Evolutionary conservation across 1,140 invertebrate genomes (phyloP).

Genomic region (Aphelinus atriplicis): DNA sequence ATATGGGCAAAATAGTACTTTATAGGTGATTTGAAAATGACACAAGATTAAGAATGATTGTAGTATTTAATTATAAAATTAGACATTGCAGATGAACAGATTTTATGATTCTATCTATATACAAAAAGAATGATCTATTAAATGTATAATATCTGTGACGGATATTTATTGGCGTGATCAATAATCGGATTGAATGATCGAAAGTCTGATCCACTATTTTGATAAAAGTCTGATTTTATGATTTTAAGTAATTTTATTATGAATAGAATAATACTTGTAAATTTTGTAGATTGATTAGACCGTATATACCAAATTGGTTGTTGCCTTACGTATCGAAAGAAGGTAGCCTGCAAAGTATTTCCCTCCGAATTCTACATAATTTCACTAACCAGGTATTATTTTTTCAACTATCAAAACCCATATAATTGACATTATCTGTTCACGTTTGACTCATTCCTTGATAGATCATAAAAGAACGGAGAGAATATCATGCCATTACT

Average conservation of each 20-base stretch:
- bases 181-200: no score
- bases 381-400: constrained; percentile 46
- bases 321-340: constrained; percentile 30
- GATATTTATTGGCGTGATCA: no score
- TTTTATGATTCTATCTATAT: no score
- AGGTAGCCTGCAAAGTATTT: constrained; percentile 21
- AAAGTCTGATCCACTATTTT: no score
- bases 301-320: constrained; percentile 60
- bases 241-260: no score
- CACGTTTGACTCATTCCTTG: not conserved
- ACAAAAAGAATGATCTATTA: no score
- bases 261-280: not conserved
- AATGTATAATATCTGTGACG: no score
- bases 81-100: no score
- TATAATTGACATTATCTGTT: no score
- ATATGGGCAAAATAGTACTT: constrained; percentile 35
- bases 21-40: constrained; percentile 33
- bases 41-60: no score
- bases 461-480: constrained; percentile 54
- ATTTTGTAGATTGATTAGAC: constrained; percentile 63
- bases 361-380: constrained; percentile 23
- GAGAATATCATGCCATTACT: constrained; percentile 49
- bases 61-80: no score
- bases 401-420: not conserved
- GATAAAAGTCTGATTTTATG: no score